Evolutionary conservation across 92 coral and sea anemone genomes (phyloP).

Genomic region (Plumapathes pennacea): DNA sequence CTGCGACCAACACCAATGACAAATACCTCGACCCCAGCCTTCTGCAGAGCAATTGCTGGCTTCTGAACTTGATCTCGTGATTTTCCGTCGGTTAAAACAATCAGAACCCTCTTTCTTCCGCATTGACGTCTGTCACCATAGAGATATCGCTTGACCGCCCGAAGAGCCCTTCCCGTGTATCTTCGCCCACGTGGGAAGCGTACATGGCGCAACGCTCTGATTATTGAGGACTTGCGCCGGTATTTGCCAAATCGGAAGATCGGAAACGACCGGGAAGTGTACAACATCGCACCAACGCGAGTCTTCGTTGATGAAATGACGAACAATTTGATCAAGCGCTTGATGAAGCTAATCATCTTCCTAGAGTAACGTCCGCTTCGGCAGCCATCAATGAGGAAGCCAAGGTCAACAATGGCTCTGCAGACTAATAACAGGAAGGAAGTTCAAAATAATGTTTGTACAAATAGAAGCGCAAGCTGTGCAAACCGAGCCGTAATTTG

Average conservation of each 20-base stretch:
- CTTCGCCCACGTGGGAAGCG: slow-evolving; percentile 37
- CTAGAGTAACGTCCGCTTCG: slow-evolving; percentile 51
- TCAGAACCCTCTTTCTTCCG: slow-evolving; percentile 62
- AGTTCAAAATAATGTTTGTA: neutral
- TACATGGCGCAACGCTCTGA: slow-evolving; percentile 20
- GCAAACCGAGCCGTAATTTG: too few species aligned
- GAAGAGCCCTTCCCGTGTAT: slow-evolving; percentile 48
- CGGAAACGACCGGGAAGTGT: slow-evolving; percentile 36
- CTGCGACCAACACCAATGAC: slow-evolving; percentile 53
- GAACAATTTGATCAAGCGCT: slow-evolving; percentile 61
- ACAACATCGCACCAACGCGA: slow-evolving; percentile 65
- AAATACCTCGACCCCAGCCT: slow-evolving; percentile 62
- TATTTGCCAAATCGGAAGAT: slow-evolving; percentile 51
- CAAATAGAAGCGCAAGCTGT: too few species aligned
- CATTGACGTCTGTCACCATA: slow-evolving; percentile 44
- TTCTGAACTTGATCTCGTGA: slow-evolving; percentile 59
- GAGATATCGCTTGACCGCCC: slow-evolving; percentile 20
- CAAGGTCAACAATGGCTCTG: slow-evolving; percentile 68
- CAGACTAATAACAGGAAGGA: slow-evolving; percentile 41
- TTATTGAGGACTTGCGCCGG: slow-evolving; percentile 6
- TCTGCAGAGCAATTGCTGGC: slow-evolving; percentile 56
- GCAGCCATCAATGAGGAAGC: slow-evolving; percentile 72
- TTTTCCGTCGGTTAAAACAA: slow-evolving; percentile 62
- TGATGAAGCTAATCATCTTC: slow-evolving; percentile 49
- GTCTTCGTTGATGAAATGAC: slow-evolving; percentile 59